These are phyloP conservation scores for Tortrix viridana DNA, from an alignment of 2,888 invertebrate species.

Conservation along the genomic window DNA sequence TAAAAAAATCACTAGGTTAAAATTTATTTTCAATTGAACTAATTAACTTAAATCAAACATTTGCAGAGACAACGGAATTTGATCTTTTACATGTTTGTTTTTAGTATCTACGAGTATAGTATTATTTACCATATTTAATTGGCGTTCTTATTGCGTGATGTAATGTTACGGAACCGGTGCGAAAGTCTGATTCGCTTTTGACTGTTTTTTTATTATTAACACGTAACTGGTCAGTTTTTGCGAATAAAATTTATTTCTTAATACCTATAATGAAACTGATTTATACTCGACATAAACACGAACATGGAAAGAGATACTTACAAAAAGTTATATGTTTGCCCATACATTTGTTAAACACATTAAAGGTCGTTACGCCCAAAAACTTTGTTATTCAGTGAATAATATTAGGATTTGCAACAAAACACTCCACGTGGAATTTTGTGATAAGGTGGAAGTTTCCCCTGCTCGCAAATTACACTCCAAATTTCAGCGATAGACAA, in stretches of 20 bases:
- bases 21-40: neutral
- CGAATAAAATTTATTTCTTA: too few relatives aligned
- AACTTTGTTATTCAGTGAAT: conserved; percentile 57
- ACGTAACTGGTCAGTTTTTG: too few relatives aligned
- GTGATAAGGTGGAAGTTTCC: conserved; percentile 80
- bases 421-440: conserved; percentile 80
- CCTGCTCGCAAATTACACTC: conserved; percentile 78
- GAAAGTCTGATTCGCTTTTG: too few relatives aligned
- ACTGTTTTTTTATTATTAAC: too few relatives aligned
- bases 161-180: too few relatives aligned
- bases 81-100: too few relatives aligned
- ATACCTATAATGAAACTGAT: too few relatives aligned
- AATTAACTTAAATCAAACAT: neutral
- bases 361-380: conserved; percentile 41
- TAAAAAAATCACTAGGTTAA: neutral
- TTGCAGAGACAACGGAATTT: too few relatives aligned
- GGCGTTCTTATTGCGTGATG: too few relatives aligned
- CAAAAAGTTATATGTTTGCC: neutral
- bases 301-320: neutral
- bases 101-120: too few relatives aligned
- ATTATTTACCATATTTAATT: too few relatives aligned
- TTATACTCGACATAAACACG: too few relatives aligned
- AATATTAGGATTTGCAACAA: conserved; percentile 74
- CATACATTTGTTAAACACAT: neutral
- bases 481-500: conserved; percentile 79